Conservation (phyloP, 2,888 invertebrate species). For the Pyralis farinalis region DNA sequence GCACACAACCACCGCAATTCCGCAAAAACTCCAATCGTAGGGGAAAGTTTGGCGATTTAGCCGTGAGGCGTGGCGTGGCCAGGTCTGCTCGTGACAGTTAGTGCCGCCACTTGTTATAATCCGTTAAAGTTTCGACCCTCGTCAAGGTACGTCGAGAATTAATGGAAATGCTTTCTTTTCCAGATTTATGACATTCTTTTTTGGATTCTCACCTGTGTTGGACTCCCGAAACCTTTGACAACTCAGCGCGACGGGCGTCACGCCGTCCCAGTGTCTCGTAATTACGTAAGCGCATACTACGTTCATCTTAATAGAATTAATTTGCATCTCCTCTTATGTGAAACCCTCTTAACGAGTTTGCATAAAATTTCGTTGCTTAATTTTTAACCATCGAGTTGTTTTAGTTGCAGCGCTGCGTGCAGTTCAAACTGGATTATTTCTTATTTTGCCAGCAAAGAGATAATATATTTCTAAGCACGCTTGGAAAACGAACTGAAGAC, state of each 20-base stretch:
- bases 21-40: constrained; percentile 77
- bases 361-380: constrained; percentile 39
- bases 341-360: constrained; percentile 57
- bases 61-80: constrained; percentile 73
- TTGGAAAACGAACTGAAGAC: no score
- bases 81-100: constrained; percentile 77
- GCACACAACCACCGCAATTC: constrained; percentile 61
- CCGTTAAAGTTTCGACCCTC: constrained; percentile 77
- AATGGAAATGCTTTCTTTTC: constrained; percentile 66
- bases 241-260: constrained; percentile 29
- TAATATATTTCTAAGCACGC: no score
- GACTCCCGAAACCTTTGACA: constrained; percentile 26
- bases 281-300: constrained; percentile 54
- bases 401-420: neutral
- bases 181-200: constrained; percentile 55
- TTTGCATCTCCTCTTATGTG: constrained; percentile 60
- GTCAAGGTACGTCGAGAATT: constrained; percentile 70
- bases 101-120: constrained; percentile 79
- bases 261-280: constrained; percentile 35
- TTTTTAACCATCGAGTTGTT: constrained; percentile 25
- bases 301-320: constrained; percentile 64
- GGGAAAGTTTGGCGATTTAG: constrained; percentile 79
- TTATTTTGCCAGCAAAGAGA: no score
- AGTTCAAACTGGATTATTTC: no score
- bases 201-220: constrained; percentile 9